A percentile compares a stretch with the other conserved stretches of the same genome.
These are phyloP conservation scores for Zaprionus tsacasi DNA, from an alignment of 1,140 invertebrate species.

Conservation along the genomic window DNA sequence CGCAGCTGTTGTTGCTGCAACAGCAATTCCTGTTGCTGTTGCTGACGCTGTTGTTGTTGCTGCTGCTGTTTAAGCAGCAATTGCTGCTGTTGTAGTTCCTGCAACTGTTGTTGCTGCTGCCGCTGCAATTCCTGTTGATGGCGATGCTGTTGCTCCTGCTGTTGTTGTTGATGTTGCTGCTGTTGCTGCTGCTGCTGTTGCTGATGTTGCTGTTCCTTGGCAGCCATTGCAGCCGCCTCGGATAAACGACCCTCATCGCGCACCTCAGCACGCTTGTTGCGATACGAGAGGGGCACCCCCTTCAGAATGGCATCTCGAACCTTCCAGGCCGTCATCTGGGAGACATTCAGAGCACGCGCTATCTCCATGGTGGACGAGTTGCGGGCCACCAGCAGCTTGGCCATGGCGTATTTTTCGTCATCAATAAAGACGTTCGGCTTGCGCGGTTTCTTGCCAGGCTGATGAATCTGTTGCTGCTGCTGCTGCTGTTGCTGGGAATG, in stretches of 20 bases:
- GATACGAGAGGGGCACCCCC: constrained; percentile 79
- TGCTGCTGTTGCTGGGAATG: constrained; percentile 24
- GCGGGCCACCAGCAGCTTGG: constrained; percentile 76
- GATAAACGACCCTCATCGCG: constrained; percentile 40
- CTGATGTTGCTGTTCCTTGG: constrained; percentile 45
- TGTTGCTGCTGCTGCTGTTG: constrained; percentile 39
- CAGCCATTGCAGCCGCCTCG: constrained; percentile 43
- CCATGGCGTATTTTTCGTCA: constrained; percentile 82
- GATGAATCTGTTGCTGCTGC: constrained; percentile 12
- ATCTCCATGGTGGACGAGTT: constrained; percentile 83
- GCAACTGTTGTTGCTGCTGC: constrained; percentile 43
- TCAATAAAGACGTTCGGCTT: constrained; percentile 83
- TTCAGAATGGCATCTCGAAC: constrained; percentile 80
- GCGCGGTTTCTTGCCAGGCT: constrained; percentile 75
- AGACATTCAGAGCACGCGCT: constrained; percentile 75
- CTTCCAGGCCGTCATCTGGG: constrained; percentile 83
- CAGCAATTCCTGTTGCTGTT: constrained; percentile 45
- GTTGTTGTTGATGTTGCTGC: constrained; percentile 45
- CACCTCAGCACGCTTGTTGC: constrained; percentile 69
- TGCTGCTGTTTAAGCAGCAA: constrained; percentile 49
- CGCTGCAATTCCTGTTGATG: constrained; percentile 52
- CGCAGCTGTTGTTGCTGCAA: constrained; percentile 49
- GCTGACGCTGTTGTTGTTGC: constrained; percentile 24
- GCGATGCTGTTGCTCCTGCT: constrained; percentile 35
- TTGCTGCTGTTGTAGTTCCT: constrained; percentile 33